Evolutionary conservation across 2,797 vertebrate genomes (phyloP), one percentile per base, ranked within the genome.

Genomic region (Atherinosoma microstoma): DNA sequence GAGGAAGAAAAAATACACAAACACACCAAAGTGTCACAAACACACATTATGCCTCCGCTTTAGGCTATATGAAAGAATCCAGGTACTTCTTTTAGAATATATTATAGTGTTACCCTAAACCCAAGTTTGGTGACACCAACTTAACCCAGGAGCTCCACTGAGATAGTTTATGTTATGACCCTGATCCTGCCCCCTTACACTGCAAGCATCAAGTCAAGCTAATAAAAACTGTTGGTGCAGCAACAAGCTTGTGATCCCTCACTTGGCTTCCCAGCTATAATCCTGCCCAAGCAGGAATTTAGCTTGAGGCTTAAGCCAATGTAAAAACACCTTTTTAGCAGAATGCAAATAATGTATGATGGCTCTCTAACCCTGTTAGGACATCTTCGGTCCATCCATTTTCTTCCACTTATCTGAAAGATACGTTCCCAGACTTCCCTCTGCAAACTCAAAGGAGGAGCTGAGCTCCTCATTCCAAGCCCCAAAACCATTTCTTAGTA

Each of bases 1-100:
- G 35, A 62, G 35, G 62, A 8, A 70, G 35, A 61, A 60, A 73
- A 70, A 13, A 59, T 54, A 72, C 66, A 75, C 10, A 42, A 63
- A 35, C 36, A 18, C 32, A 24, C 6, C 38, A n/a, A 62, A 69
- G 45, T 3, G 4, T 18, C 38, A 15, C 11, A 42, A 1, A 22
- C 51, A 40, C 64, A 59, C 29, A 12, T 61, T 32, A 30, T 24
- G 10, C 34, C 49, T 47, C 47, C 15, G 15, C 15, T 51, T 51
- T 3, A 22, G n/a, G 47, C 47, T 51, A 22, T 20, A 22, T 22
- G n/a, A 51, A 22, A 22, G 2, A 49, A n/a, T 45, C 58, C 1
- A 47, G 30, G 22, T 27, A 32, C 13, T 56, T 45, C 13, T 13
- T 63, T 70, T 34, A 11, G 42, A 62, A 27, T 57, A 16, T 61